Base-by-base conservation (phyloP, 2,888 invertebrate genomes). In the Apoderus coryli region DNA sequence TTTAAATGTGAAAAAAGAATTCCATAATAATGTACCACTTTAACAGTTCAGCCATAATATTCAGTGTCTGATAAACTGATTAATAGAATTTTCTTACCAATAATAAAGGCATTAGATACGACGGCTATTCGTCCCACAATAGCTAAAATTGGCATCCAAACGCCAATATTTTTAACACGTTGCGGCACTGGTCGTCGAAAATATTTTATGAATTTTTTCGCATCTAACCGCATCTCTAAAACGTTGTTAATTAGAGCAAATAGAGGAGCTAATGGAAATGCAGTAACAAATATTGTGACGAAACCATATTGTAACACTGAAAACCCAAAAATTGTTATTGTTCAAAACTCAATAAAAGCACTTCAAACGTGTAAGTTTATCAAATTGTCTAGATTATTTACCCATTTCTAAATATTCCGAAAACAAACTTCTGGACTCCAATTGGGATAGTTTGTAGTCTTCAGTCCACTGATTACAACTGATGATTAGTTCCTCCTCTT, bases 331-430 rank as follows among this genome's bases (percentile, higher is more conserved):
- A n/a, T n/a, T n/a, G n/a, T n/a, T 7, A 25, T 25, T 10, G 10
- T 6, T 10, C 7, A 25, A 33, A 32, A 15, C 15, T 19, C 30
- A 14, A 29, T 11, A 29, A 30, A 22, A 33, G 16, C n/a, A 16
- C 12, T 10, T 31, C n/a, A 29, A n/a, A n/a, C n/a, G n/a, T n/a
- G n/a, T n/a, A n/a, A n/a, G n/a, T n/a, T n/a, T 3, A 30, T 10
- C 9, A 28, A 7, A 16, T 9, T 32, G 12, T 16, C 14, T 4
- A 23, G 14, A 26, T 3, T 22, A 48, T 62, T 55, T 52, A 79
- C 80, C 73, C 82, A 88, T 85, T 66, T 86, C 85, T 31, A 86
- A 61, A 58, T 86, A 86, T 56, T 86, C 85, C 26, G 71, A 67
- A 55, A 82, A 85, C 24, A 88, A 60, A 16, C 76, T 76, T 36